A percentile compares a stretch with the other conserved stretches of the same genome.
phyloP scores from a whole-genome alignment of 1,140 invertebrate genomes.

The Steinernema khuongi region DNA sequence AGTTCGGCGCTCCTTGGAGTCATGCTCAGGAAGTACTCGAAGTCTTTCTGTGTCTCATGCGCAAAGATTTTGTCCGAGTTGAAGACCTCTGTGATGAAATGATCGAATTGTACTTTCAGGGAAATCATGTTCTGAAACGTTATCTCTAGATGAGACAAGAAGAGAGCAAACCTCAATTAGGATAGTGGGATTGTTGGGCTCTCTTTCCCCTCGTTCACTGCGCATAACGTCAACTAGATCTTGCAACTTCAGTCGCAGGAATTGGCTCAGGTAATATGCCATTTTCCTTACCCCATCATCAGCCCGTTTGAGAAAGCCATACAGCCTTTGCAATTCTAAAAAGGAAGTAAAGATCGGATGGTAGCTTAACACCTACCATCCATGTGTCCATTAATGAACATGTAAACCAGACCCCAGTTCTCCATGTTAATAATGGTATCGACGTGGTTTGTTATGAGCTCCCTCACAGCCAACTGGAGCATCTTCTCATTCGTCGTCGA shows the following conservation, averaged over 20 bases:
- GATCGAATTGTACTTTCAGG: conserved; percentile 93
- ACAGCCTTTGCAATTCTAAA: conserved; percentile 87
- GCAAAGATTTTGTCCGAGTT: conserved; percentile 76
- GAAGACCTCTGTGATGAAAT: conserved; percentile 93
- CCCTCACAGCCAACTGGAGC: conserved; percentile 88
- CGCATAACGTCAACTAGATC: conserved; percentile 26
- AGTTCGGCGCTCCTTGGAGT: conserved; percentile 97
- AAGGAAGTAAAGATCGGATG: conserved; percentile 18
- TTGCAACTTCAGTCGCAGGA: conserved; percentile 86
- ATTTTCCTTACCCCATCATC: conserved; percentile 84
- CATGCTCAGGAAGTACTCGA: conserved; percentile 96
- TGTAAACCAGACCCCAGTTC: conserved; percentile 95
- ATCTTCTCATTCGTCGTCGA: conserved; percentile 89
- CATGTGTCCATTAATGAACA: conserved; percentile 81
- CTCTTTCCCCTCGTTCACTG: conserved; percentile 76
- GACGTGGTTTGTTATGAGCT: conserved; percentile 97
- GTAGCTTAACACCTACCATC: neutral
- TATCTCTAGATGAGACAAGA: neutral
- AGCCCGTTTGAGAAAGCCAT: conserved; percentile 86
- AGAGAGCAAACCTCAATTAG: neutral
- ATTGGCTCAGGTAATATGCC: conserved; percentile 84
- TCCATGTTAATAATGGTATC: conserved; percentile 99
- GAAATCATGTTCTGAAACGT: conserved; percentile 79
- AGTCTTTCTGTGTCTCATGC: conserved; percentile 94
- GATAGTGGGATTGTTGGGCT: conserved; percentile 59